Percentiles rank a stretch among this genome's conserved stretches.
These are phyloP conservation scores for Mionectes olivaceus DNA, from an alignment of 2,797 vertebrate genomes.

Conservation along the genomic window DNA sequence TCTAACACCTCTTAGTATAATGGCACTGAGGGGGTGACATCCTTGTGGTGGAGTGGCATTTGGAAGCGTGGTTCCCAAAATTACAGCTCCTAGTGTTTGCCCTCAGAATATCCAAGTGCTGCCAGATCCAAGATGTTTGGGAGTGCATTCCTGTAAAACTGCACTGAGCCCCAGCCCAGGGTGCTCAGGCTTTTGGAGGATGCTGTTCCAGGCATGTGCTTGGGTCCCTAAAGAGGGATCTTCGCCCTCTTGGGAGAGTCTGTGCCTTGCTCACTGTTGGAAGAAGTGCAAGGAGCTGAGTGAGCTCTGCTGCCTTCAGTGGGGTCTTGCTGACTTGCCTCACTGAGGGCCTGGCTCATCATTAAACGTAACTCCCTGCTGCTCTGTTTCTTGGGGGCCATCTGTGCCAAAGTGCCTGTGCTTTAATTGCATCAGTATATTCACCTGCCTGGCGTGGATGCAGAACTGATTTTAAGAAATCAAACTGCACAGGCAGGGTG, in stretches of 20 bases:
- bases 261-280: not conserved
- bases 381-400: slow-evolving; percentile 40
- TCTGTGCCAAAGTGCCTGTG: slow-evolving; percentile 51
- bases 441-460: slow-evolving; percentile 21
- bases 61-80: not conserved
- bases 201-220: not conserved
- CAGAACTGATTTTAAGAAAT: not conserved
- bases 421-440: slow-evolving; percentile 15
- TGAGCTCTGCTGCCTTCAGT: not conserved
- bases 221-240: not conserved
- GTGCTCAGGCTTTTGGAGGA: not conserved
- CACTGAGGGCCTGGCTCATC: slow-evolving; percentile 30
- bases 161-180: not conserved
- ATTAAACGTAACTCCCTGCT: slow-evolving; percentile 42
- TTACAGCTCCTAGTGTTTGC: not conserved
- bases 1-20: not conserved
- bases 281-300: not conserved
- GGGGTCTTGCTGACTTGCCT: slow-evolving; percentile 2
- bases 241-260: not conserved
- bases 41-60: not conserved
- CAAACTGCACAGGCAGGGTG: not conserved
- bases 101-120: not conserved
- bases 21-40: rapidly evolving
- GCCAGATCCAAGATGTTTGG: not conserved
- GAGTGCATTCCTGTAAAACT: not conserved